Percentiles rank a stretch among this genome's conserved stretches.
These are phyloP conservation scores for Hylaeus volcanicus DNA, from an alignment of 1,140 invertebrate species.

Conservation along the genomic window DNA sequence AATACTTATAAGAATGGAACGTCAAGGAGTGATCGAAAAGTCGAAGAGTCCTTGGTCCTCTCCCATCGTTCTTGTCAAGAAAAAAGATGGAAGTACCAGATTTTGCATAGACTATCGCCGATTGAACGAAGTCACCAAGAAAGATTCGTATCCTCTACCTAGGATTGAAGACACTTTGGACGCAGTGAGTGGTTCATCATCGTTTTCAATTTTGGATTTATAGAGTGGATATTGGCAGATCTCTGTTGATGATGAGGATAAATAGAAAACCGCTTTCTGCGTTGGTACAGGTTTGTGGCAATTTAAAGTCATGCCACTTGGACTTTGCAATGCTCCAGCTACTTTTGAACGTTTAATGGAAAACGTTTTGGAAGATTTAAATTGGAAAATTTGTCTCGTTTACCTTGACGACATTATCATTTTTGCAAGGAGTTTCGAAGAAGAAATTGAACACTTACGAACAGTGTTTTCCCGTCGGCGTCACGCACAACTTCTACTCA, in stretches of 20 bases:
- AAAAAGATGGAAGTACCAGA: not conserved
- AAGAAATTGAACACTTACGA: not conserved
- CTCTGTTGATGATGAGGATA: constrained; percentile 65
- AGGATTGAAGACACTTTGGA: constrained; percentile 60
- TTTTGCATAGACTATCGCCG: constrained; percentile 51
- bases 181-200: constrained; percentile 40
- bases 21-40: not conserved
- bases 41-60: not conserved
- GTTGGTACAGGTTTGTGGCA: constrained; percentile 66
- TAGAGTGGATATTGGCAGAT: constrained; percentile 76
- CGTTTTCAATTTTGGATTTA: constrained; percentile 66
- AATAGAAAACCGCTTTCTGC: constrained; percentile 76
- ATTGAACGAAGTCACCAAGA: constrained; percentile 77
- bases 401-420: constrained; percentile 12
- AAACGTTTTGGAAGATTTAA: not conserved
- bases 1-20: not conserved
- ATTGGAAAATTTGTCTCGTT: not conserved
- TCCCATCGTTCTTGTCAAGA: not conserved
- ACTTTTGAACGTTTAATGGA: constrained; percentile 59
- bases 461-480: not conserved
- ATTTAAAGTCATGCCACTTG: constrained; percentile 62
- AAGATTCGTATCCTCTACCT: constrained; percentile 60
- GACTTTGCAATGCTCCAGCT: constrained; percentile 54
- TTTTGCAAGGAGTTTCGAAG: not conserved
- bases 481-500: not conserved